Percentiles rank a stretch among this genome's conserved stretches.
Evolutionary conservation across 2,113 vertebrate genomes (phyloP).

Genomic region (Lycaon pictus): DNA sequence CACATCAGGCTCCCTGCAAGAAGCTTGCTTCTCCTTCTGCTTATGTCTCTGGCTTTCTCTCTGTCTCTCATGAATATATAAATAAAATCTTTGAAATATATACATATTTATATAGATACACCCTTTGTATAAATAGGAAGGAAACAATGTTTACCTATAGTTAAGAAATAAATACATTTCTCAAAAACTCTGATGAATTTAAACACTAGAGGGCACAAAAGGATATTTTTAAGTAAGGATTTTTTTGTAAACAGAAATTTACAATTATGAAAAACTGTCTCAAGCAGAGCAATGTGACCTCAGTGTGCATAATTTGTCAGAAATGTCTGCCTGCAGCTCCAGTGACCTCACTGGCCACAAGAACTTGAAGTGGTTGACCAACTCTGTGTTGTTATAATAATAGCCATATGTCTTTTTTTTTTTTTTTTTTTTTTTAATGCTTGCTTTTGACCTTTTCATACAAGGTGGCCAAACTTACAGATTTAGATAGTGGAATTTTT

Average conservation of each 20-base stretch:
- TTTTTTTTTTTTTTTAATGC: background rate
- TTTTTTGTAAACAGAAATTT: background rate
- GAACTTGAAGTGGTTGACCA: slow-evolving; percentile 50
- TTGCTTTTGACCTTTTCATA: slow-evolving; percentile 35
- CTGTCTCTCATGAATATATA: too few species aligned
- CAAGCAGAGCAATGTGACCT: slow-evolving; percentile 36
- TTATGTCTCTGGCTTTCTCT: too few species aligned
- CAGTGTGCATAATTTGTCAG: slow-evolving; percentile 64
- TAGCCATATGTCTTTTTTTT: background rate
- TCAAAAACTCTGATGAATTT: slow-evolving; percentile 33
- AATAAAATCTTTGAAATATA: too few species aligned
- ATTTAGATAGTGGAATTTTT: background rate
- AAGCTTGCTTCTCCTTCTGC: too few species aligned
- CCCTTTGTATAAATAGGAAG: background rate
- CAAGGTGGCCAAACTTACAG: background rate
- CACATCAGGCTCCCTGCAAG: too few species aligned
- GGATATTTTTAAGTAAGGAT: slow-evolving; percentile 22
- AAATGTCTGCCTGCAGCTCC: slow-evolving; percentile 4
- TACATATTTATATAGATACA: background rate
- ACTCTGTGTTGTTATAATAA: background rate
- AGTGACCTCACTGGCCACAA: background rate
- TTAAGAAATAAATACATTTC: background rate
- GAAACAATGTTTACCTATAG: background rate
- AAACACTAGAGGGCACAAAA: slow-evolving; percentile 86
- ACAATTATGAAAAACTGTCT: slow-evolving; percentile 64